Percentiles rank a stretch among this genome's conserved stretches.
Evolutionary conservation across 1,140 invertebrate species (phyloP).

Genomic region (Drosophila yakuba): DNA sequence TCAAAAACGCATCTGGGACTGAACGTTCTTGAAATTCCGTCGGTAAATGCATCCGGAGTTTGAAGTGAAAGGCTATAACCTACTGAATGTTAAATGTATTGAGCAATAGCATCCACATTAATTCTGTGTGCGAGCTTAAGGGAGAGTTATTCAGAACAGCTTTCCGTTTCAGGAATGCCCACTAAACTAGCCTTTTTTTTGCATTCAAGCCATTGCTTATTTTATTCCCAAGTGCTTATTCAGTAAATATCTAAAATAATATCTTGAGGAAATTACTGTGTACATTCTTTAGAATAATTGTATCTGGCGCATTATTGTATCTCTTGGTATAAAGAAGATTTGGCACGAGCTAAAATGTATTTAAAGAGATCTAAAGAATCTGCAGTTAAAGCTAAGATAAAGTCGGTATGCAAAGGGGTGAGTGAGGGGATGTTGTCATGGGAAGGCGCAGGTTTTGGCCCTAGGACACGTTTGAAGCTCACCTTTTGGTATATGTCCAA

Average conservation of each 20-base stretch:
- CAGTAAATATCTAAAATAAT: neutral
- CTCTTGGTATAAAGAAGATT: constrained; percentile 23
- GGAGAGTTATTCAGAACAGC: constrained; percentile 13
- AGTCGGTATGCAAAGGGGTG: constrained; percentile 20
- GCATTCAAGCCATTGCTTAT: neutral
- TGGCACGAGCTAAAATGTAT: constrained; percentile 14
- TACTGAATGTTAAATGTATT: constrained; percentile 29
- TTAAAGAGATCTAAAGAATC: constrained; percentile 19
- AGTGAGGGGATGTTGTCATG: neutral
- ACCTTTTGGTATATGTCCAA: constrained; percentile 30
- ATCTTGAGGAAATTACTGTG: constrained; percentile 3
- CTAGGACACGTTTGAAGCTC: constrained; percentile 20
- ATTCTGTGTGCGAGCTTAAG: constrained; percentile 14
- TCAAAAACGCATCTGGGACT: no score
- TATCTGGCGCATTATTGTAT: constrained; percentile 30
- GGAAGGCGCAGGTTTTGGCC: constrained; percentile 31
- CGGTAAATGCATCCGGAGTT: constrained; percentile 10
- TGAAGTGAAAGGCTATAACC: constrained; percentile 3
- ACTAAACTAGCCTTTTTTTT: constrained; percentile 16
- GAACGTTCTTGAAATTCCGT: neutral
- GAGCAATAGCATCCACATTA: constrained; percentile 63
- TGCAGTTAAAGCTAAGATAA: constrained; percentile 7
- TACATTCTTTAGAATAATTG: constrained; percentile 25
- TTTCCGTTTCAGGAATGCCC: constrained; percentile 3
- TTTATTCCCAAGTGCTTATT: constrained; percentile 10